These are phyloP conservation scores for Benitochromis conjunctus DNA, from an alignment of 2,113 vertebrate genomes.

Conservation along the genomic window DNA sequence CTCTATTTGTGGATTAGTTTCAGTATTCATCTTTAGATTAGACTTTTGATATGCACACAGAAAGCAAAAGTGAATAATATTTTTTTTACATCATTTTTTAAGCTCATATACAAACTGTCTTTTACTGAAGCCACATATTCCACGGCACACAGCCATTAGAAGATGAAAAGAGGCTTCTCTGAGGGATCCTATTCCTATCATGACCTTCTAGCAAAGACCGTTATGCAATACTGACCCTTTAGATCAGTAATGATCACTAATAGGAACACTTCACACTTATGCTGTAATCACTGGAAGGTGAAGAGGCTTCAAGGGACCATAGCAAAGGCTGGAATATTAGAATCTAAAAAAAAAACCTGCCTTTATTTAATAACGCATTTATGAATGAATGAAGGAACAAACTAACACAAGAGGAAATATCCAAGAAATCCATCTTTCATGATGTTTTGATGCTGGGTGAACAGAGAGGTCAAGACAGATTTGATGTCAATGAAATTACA, in stretches of 20 bases:
- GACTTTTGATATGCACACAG: not conserved
- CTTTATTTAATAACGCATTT: not conserved
- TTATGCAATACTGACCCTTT: conserved; percentile 15
- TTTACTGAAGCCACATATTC: not conserved
- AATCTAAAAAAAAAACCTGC: not conserved
- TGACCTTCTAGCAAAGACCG: conserved; percentile 38
- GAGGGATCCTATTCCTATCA: not conserved
- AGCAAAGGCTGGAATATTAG: not conserved
- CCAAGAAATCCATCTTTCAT: not conserved
- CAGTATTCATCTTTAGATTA: not conserved
- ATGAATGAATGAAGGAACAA: not conserved
- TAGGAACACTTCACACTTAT: not conserved
- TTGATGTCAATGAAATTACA: not conserved
- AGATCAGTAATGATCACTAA: conserved; percentile 41
- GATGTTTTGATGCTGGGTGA: not conserved
- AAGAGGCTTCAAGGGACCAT: not conserved
- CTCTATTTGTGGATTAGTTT: not conserved
- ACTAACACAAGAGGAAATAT: not conserved
- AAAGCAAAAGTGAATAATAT: not conserved
- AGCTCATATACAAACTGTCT: not conserved
- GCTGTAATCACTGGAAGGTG: not conserved
- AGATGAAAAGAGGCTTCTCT: conserved; percentile 14
- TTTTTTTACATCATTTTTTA: not conserved
- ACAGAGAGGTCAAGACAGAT: not conserved
- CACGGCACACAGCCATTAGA: not conserved